Evolutionary conservation across 2,888 invertebrate genomes (phyloP).

Genomic region (Nebria salina): DNA sequence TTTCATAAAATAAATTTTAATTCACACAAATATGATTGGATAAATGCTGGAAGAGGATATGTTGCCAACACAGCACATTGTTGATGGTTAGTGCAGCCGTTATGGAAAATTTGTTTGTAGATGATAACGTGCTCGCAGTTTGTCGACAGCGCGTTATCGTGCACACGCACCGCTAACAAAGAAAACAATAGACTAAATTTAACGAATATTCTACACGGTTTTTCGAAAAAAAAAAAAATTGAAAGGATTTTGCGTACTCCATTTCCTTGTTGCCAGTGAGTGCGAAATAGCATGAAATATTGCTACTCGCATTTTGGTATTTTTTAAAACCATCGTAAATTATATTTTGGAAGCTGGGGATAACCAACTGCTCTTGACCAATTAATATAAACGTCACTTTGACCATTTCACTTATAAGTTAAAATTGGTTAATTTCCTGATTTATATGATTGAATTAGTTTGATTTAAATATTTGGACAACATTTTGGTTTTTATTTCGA

Average conservation of each 20-base stretch:
- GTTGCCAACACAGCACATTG: neutral
- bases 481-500: neutral
- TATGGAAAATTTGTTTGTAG: neutral
- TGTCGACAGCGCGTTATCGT: constrained; percentile 1
- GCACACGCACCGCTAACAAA: constrained; percentile 15
- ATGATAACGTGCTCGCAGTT: constrained; percentile 4
- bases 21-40: neutral
- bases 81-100: constrained; percentile 3
- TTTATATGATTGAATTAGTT: neutral
- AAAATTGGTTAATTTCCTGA: neutral
- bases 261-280: neutral
- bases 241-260: neutral
- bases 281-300: neutral
- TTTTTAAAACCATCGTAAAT: neutral
- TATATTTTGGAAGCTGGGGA: neutral
- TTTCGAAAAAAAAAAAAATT: neutral
- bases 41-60: neutral
- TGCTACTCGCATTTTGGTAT: neutral
- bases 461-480: neutral
- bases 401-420: neutral
- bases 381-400: neutral
- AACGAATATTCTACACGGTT: constrained; percentile 22
- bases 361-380: neutral
- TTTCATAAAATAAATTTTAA: neutral
- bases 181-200: constrained; percentile 26